Evolutionary conservation across 1,140 invertebrate species (phyloP).

Genomic region (Thrips palmi): DNA sequence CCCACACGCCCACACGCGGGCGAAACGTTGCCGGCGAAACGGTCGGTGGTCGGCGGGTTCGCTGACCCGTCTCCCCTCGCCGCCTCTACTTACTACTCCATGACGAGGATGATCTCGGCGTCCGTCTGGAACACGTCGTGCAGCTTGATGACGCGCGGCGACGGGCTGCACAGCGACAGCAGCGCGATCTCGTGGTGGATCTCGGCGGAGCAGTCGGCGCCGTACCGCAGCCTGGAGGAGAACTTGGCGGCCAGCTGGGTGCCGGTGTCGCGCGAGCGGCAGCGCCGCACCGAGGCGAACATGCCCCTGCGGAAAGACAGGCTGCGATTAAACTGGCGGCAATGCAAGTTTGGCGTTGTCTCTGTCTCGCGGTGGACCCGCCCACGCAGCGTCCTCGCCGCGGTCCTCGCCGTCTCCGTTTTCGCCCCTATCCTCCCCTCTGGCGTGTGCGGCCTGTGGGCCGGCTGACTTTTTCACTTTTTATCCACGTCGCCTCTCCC

Average conservation of each 20-base stretch:
- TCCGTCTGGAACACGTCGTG: constrained; percentile 54
- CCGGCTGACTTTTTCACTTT: neutral
- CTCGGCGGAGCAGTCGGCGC: constrained; percentile 39
- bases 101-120: constrained; percentile 47
- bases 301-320: constrained; percentile 37
- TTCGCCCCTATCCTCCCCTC: neutral
- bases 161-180: constrained; percentile 38
- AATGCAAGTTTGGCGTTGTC: neutral
- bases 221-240: constrained; percentile 43
- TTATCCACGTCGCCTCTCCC: neutral
- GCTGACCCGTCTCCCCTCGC: too few species aligned
- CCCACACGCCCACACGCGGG: constrained; percentile 4
- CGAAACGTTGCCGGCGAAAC: constrained; percentile 3
- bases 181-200: constrained; percentile 47
- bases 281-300: constrained; percentile 56
- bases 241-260: constrained; percentile 54
- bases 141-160: constrained; percentile 42
- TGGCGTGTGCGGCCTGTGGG: neutral
- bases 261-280: constrained; percentile 35
- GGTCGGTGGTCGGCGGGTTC: too few species aligned
- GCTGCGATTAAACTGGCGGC: neutral
- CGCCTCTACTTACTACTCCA: constrained; percentile 55
- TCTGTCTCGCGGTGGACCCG: too few species aligned
- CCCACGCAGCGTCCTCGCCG: too few species aligned
- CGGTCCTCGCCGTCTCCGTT: too few species aligned